Evolutionary conservation across 2,797 vertebrate genomes (phyloP).

Genomic region (Acropternis orthonyx): DNA sequence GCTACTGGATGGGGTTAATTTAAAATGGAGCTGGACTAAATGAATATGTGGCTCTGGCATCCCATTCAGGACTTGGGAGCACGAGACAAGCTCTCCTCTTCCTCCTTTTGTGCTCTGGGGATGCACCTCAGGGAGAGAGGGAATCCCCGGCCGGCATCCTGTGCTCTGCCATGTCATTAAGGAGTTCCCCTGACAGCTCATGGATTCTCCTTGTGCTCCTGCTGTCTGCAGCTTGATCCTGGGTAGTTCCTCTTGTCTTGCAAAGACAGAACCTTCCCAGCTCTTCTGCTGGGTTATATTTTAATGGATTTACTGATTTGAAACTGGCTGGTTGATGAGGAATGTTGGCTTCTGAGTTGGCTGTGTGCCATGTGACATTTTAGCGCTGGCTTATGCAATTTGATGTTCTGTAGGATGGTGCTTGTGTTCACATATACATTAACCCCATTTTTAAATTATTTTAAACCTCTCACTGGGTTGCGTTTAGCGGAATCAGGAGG

Average conservation of each 20-base stretch:
- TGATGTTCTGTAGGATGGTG: neutral
- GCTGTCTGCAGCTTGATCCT: conserved; percentile 35
- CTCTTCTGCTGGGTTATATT: neutral
- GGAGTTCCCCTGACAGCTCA: conserved; percentile 59
- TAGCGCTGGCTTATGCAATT: neutral
- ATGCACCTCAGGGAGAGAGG: conserved; percentile 68
- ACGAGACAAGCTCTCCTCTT: neutral
- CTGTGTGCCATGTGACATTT: neutral
- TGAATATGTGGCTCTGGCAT: fast-evolving
- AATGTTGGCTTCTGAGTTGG: neutral
- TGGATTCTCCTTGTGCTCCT: conserved; percentile 39
- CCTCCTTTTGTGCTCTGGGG: conserved; percentile 32
- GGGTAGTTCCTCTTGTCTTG: neutral
- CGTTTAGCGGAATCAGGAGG: neutral
- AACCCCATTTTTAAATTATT: neutral
- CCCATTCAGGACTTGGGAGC: fast-evolving
- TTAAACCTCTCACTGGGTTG: neutral
- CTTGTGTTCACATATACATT: neutral
- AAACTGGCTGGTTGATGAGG: neutral
- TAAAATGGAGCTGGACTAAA: neutral
- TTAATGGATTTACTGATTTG: neutral
- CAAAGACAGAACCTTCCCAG: neutral
- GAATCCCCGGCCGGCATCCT: conserved; percentile 71
- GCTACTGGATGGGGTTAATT: neutral
- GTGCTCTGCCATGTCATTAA: conserved; percentile 65